Evolutionary conservation across 2,888 invertebrate genomes (phyloP).

Genomic region (Cataglyphis altisquamis): DNA sequence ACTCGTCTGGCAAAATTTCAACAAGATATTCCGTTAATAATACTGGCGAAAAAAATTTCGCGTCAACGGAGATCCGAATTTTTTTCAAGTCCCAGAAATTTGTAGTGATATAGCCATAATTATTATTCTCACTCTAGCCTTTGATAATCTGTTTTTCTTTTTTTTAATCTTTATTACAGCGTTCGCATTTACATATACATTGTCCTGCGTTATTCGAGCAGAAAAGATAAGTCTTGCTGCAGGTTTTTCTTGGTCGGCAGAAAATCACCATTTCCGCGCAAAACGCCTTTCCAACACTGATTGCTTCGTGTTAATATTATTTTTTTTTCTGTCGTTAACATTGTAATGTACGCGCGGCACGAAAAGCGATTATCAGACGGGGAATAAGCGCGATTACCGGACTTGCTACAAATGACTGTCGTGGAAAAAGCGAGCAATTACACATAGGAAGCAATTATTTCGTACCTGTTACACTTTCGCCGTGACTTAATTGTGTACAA

Average conservation of each 20-base stretch:
- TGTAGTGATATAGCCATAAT: not conserved
- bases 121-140: conserved; percentile 9
- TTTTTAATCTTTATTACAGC: conserved; percentile 16
- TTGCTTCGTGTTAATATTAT: conserved; percentile 60
- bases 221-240: conserved; percentile 26
- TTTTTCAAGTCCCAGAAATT: not conserved
- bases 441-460: conserved; percentile 56
- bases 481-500: conserved; percentile 43
- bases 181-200: conserved; percentile 10
- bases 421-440: conserved; percentile 64
- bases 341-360: conserved; percentile 51
- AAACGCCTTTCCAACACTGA: conserved; percentile 39
- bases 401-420: conserved; percentile 51
- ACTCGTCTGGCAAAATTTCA: not conserved
- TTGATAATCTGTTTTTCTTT: not conserved
- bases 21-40: not conserved
- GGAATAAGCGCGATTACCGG: conserved; percentile 47
- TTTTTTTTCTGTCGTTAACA: conserved; percentile 54
- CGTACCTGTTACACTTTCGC: conserved; percentile 48
- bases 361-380: conserved; percentile 60
- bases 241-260: conserved; percentile 5
- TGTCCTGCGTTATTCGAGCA: not conserved
- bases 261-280: conserved; percentile 30
- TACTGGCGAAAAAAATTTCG: not conserved
- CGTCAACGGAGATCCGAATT: not conserved